These are phyloP conservation scores for Nephotettix cincticeps DNA, from an alignment of 1,140 invertebrate genomes.

Conservation along the genomic window DNA sequence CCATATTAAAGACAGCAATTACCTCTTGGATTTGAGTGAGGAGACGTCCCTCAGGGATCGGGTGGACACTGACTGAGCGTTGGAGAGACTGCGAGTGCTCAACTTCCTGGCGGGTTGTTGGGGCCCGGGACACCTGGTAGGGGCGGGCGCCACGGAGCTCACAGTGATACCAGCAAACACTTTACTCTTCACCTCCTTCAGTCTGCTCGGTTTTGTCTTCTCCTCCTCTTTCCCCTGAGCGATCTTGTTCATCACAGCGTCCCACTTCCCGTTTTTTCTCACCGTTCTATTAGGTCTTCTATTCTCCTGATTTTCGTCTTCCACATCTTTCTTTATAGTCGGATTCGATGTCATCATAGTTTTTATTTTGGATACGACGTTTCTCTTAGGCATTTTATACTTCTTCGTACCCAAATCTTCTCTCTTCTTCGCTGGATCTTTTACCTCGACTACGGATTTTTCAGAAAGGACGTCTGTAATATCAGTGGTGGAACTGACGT, in stretches of 20 bases:
- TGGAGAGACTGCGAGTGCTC: slow-evolving; percentile 29
- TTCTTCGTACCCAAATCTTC: slow-evolving; percentile 55
- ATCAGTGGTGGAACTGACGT: slow-evolving; percentile 1
- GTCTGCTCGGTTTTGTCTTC: slow-evolving; percentile 60
- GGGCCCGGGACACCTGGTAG: neutral
- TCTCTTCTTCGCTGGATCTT: slow-evolving; percentile 25
- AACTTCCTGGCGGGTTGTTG: slow-evolving; percentile 22
- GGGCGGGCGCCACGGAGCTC: slow-evolving; percentile 3
- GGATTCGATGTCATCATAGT: slow-evolving; percentile 59
- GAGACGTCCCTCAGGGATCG: slow-evolving; percentile 38
- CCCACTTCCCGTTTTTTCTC: slow-evolving; percentile 59
- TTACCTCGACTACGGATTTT: slow-evolving; percentile 1
- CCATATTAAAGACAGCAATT: neutral
- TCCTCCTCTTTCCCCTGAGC: slow-evolving; percentile 65
- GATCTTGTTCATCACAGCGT: slow-evolving; percentile 80
- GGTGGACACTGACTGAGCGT: slow-evolving; percentile 35
- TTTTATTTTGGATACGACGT: slow-evolving; percentile 72
- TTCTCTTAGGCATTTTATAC: slow-evolving; percentile 72
- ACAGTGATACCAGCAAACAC: slow-evolving; percentile 49
- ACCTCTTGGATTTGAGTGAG: slow-evolving; percentile 37
- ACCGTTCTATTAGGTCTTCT: slow-evolving; percentile 43
- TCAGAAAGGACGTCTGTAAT: slow-evolving; percentile 2
- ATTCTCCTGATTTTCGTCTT: slow-evolving; percentile 41
- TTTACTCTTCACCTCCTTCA: slow-evolving; percentile 79
- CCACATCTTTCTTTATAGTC: slow-evolving; percentile 49